Evolutionary conservation across 2,797 vertebrate genomes (phyloP).

Genomic region (Falco rusticolus): DNA sequence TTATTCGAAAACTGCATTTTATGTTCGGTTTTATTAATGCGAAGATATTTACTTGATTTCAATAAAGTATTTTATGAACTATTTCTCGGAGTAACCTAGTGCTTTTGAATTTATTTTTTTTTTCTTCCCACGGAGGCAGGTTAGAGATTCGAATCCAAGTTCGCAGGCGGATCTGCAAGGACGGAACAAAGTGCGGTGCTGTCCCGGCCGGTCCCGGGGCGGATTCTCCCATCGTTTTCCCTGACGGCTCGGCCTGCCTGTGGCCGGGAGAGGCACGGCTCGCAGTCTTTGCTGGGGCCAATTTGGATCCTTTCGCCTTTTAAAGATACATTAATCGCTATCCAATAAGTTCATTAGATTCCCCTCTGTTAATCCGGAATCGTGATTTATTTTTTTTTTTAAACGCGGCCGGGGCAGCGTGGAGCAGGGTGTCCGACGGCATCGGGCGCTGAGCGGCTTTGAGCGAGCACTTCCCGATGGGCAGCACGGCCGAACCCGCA

Average conservation of each 20-base stretch:
- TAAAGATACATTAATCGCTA: neutral
- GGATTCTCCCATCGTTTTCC: neutral
- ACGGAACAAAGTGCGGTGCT: no score
- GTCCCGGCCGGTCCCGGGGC: no score
- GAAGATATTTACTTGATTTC: slow-evolving; percentile 79
- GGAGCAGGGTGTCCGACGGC: no score
- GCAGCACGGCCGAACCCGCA: no score
- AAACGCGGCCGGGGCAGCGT: no score
- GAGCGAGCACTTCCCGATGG: neutral
- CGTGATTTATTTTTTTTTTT: accelerated
- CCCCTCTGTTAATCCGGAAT: accelerated
- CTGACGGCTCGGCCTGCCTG: neutral
- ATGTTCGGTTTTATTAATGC: slow-evolving; percentile 66
- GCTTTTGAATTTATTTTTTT: neutral
- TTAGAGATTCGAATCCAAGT: neutral
- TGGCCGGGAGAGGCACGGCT: neutral
- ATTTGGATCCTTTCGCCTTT: neutral
- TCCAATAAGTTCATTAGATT: neutral
- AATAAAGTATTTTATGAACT: slow-evolving; percentile 84
- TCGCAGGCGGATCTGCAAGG: neutral
- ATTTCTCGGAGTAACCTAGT: neutral
- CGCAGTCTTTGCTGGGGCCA: neutral
- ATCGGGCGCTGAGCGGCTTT: no score
- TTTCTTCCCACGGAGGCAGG: neutral
- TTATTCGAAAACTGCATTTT: slow-evolving; percentile 64